Percentiles rank a stretch among this genome's conserved stretches.
phyloP scores from a whole-genome alignment of 2,888 invertebrate species.

The Tethea ocularis region DNA sequence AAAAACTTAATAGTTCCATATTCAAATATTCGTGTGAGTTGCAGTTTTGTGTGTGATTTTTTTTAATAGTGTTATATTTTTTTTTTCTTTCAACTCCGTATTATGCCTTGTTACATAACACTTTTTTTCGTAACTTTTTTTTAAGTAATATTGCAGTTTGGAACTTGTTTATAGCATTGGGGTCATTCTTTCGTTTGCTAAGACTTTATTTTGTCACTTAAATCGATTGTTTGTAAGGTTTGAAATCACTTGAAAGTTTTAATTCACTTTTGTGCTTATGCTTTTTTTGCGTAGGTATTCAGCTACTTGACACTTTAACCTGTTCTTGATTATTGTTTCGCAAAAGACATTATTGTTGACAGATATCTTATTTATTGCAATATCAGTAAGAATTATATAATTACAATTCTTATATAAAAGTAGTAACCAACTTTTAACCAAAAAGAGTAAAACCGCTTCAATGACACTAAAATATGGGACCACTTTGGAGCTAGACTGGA shows the following conservation, averaged over 20 bases:
- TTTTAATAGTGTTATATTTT: neutral
- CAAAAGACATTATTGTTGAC: neutral
- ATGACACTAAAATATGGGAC: too few species aligned
- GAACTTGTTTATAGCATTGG: constrained; percentile 8
- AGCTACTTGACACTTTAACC: neutral
- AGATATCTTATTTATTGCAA: neutral
- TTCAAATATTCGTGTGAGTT: constrained; percentile 2
- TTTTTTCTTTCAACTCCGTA: neutral
- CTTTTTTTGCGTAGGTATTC: neutral
- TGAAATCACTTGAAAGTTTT: neutral
- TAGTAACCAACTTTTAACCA: too few species aligned
- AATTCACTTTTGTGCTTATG: neutral
- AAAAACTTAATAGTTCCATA: neutral
- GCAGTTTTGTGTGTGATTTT: constrained; percentile 2
- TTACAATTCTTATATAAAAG: too few species aligned
- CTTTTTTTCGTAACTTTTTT: neutral
- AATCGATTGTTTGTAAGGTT: neutral
- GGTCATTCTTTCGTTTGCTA: constrained; percentile 9
- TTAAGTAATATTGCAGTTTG: constrained; percentile 8
- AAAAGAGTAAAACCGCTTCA: too few species aligned
- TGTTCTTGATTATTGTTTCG: constrained; percentile 1
- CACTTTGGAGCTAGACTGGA: too few species aligned
- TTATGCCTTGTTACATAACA: neutral
- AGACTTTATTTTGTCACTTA: neutral
- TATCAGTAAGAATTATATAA: too few species aligned